Percentiles rank a stretch among this genome's conserved stretches.
Evolutionary conservation across 2,888 invertebrate species (phyloP).

Genomic region (Rhimphoctona megacephalus): DNA sequence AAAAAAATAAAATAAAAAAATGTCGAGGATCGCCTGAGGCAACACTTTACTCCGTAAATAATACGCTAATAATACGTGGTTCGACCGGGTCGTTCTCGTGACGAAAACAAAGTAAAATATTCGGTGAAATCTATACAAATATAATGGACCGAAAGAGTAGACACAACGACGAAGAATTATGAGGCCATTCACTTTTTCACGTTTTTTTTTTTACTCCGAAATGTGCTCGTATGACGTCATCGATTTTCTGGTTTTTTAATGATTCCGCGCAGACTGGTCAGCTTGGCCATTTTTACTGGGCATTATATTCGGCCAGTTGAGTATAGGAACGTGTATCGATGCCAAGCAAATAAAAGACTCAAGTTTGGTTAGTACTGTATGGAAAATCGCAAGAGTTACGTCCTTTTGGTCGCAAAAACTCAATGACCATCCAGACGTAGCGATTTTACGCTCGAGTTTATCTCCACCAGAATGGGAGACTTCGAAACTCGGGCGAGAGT

Average conservation of each 20-base stretch:
- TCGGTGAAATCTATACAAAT: slow-evolving; percentile 9
- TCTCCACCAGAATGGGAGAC: slow-evolving; percentile 43
- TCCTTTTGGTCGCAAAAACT: background rate
- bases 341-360: background rate
- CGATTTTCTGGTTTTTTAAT: background rate
- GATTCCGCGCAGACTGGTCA: background rate
- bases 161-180: slow-evolving; percentile 49
- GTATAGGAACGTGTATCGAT: too few species aligned
- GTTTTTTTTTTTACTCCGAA: slow-evolving; percentile 12
- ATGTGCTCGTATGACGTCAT: slow-evolving; percentile 56
- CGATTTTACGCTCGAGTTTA: slow-evolving; percentile 52
- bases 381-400: background rate
- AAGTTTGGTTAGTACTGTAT: background rate
- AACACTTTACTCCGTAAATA: slow-evolving; percentile 23
- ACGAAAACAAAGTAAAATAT: slow-evolving; percentile 55
- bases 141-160: slow-evolving; percentile 17
- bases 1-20: slow-evolving; percentile 8
- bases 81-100: slow-evolving; percentile 22
- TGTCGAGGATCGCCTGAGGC: slow-evolving; percentile 45
- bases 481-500: slow-evolving; percentile 51
- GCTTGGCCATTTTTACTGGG: background rate
- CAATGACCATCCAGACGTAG: background rate
- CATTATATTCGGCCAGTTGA: background rate
- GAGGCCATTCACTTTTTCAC: slow-evolving; percentile 44
- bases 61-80: slow-evolving; percentile 54